Evolutionary conservation across 2,888 invertebrate genomes (phyloP).

Genomic region (Ormyrus nitidulus): DNA sequence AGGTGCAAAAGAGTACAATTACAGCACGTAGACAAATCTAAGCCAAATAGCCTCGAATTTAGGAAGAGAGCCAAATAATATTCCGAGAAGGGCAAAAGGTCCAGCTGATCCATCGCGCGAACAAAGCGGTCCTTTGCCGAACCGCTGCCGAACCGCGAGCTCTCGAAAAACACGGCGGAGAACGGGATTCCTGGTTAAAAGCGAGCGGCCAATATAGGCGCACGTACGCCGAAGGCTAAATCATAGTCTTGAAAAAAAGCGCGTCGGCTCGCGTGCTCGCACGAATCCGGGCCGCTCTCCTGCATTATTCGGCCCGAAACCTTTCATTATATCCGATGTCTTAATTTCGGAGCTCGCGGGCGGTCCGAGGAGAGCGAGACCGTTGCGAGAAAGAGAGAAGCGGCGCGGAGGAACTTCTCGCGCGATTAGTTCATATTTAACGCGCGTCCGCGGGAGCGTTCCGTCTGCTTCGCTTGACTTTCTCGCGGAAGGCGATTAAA

Average conservation of each 20-base stretch:
- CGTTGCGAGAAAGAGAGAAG: not conserved
- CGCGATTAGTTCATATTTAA: slow-evolving; percentile 37
- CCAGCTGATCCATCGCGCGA: slow-evolving; percentile 36
- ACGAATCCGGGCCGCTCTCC: not conserved
- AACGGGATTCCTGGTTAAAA: slow-evolving; percentile 18
- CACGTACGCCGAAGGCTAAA: slow-evolving; percentile 33
- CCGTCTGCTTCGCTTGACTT: not conserved
- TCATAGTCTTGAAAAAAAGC: slow-evolving; percentile 43
- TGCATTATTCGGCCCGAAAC: slow-evolving; percentile 49
- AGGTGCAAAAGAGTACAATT: not conserved
- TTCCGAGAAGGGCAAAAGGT: not conserved
- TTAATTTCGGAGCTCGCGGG: slow-evolving; percentile 49
- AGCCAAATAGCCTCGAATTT: too few relatives aligned
- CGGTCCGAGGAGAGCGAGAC: slow-evolving; percentile 33
- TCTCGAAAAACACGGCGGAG: slow-evolving; percentile 6
- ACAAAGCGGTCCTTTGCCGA: slow-evolving; percentile 7
- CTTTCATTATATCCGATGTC: slow-evolving; percentile 53
- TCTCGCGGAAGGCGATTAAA: too few relatives aligned
- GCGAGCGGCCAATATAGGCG: slow-evolving; percentile 11
- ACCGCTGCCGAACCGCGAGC: slow-evolving; percentile 36
- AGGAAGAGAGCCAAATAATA: not conserved
- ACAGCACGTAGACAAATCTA: too few relatives aligned
- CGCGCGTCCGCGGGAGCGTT: not conserved
- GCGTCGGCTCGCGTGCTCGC: slow-evolving; percentile 2
- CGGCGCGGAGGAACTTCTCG: slow-evolving; percentile 3